Conservation (phyloP, 2,888 invertebrate species). For the Zaprionus obscuricornis region DNA sequence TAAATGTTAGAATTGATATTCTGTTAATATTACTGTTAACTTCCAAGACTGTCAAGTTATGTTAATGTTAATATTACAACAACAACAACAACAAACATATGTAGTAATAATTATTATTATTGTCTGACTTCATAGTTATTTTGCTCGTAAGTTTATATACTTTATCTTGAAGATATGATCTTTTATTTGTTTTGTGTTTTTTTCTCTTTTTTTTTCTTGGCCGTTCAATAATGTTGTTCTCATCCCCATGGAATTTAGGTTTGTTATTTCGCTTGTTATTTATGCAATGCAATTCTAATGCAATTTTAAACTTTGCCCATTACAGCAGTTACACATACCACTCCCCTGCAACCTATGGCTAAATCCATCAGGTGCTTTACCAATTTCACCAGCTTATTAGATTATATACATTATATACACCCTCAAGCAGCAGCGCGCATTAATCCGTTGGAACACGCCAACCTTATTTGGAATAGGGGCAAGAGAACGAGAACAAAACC, state of each 20-base stretch:
- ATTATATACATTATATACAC: slow-evolving; percentile 74
- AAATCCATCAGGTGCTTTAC: slow-evolving; percentile 41
- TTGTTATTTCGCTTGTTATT: slow-evolving; percentile 58
- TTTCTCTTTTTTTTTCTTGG: slow-evolving; percentile 27
- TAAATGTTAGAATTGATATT: no score
- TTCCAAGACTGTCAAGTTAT: no score
- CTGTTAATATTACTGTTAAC: no score
- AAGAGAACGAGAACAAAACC: slow-evolving; percentile 13
- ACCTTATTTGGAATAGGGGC: slow-evolving; percentile 13
- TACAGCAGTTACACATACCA: slow-evolving; percentile 15
- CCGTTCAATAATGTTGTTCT: slow-evolving; percentile 23
- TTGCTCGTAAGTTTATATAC: neutral
- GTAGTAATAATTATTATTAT: no score
- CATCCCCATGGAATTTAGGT: slow-evolving; percentile 14
- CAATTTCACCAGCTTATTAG: slow-evolving; percentile 69
- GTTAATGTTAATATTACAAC: no score
- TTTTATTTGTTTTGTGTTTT: slow-evolving; percentile 27
- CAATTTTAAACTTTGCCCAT: slow-evolving; percentile 64
- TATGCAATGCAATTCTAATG: slow-evolving; percentile 65
- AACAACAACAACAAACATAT: no score
- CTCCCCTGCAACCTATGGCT: slow-evolving; percentile 3
- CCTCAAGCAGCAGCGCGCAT: slow-evolving; percentile 62
- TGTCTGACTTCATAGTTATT: no score
- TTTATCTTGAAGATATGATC: slow-evolving; percentile 5
- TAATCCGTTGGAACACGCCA: slow-evolving; percentile 67